phyloP scores from a whole-genome alignment of 2,797 vertebrate species.

The Masticophis lateralis region DNA sequence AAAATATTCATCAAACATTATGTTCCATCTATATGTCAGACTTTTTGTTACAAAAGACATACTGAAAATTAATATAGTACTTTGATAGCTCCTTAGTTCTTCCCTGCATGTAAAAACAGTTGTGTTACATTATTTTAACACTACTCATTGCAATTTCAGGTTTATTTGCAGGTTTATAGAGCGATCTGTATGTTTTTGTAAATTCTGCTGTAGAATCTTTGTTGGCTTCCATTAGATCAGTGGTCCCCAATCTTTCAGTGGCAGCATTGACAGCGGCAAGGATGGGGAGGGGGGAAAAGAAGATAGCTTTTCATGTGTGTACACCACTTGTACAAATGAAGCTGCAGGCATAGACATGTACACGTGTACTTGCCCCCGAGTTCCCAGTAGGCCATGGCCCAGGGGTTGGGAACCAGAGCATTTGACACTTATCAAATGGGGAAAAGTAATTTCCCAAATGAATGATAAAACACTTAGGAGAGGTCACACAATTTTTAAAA shows the following conservation, averaged over 20 bases:
- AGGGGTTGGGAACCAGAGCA: neutral
- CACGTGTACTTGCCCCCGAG: neutral
- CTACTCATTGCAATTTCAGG: neutral
- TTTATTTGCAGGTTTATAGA: no score
- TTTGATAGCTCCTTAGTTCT: neutral
- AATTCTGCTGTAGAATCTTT: neutral
- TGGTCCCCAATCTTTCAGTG: neutral
- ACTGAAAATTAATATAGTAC: neutral
- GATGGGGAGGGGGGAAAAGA: no score
- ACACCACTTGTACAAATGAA: neutral
- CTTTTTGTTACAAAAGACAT: neutral
- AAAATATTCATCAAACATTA: neutral
- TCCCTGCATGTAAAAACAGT: neutral
- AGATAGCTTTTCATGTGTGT: neutral
- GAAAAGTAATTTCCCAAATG: neutral
- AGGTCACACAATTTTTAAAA: neutral
- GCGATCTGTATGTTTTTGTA: neutral
- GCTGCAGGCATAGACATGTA: no score
- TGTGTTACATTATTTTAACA: neutral
- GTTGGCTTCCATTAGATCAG: neutral
- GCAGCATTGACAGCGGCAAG: fast-evolving
- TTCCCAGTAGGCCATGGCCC: neutral
- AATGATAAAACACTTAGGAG: neutral
- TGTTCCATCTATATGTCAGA: neutral
- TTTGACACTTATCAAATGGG: neutral